Percentiles rank a stretch among this genome's conserved stretches.
These are phyloP conservation scores for Cairina moschata DNA, from an alignment of 2,113 vertebrate species.

Conservation along the genomic window DNA sequence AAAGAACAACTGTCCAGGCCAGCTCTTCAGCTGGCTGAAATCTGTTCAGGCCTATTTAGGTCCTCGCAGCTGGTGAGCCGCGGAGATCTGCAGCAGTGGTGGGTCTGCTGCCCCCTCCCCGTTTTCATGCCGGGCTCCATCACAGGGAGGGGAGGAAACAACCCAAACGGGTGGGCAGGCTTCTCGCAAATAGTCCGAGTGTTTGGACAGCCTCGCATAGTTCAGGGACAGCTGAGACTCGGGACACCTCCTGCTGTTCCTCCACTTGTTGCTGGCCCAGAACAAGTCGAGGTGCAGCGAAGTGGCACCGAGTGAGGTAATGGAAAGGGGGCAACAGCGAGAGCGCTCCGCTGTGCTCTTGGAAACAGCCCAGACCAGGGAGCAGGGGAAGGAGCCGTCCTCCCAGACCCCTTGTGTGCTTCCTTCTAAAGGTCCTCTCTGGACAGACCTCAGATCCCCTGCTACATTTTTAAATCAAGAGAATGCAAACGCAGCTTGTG, in stretches of 20 bases:
- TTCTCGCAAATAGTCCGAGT: background rate
- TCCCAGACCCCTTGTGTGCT: background rate
- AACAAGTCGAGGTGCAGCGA: background rate
- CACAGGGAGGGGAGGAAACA: background rate
- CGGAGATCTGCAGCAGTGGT: background rate
- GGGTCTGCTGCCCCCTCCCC: background rate
- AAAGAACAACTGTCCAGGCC: background rate
- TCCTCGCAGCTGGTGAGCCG: rapidly evolving
- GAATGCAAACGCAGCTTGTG: background rate
- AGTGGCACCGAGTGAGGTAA: background rate
- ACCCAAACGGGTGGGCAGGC: background rate
- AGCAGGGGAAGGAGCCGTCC: background rate
- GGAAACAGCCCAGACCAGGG: rapidly evolving
- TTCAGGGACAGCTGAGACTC: background rate
- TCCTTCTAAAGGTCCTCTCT: background rate
- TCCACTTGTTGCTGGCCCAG: background rate
- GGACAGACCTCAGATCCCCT: background rate
- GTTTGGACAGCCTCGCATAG: background rate
- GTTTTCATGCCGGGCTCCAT: background rate
- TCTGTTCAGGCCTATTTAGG: background rate
- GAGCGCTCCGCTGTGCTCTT: background rate
- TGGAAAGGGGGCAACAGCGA: background rate
- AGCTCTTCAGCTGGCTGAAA: background rate
- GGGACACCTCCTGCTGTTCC: background rate
- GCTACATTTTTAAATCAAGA: background rate